These are phyloP conservation scores for Drosophila ezoana DNA, from an alignment of 2,888 invertebrate species.

Conservation along the genomic window DNA sequence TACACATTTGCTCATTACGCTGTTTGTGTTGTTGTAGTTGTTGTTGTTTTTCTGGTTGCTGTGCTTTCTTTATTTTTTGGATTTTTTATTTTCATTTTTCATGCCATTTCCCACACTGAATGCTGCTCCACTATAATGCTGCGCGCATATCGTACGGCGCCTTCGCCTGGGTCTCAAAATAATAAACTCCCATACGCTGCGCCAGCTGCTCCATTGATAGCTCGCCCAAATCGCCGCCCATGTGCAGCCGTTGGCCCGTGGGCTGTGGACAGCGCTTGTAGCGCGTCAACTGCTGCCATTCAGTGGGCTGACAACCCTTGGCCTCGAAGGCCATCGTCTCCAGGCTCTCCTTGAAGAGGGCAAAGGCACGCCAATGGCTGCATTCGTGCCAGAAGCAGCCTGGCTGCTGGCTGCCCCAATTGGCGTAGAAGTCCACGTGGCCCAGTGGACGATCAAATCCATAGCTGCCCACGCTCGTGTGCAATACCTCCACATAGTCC, in stretches of 20 bases:
- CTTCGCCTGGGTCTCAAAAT: conserved; percentile 72
- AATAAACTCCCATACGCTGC: conserved; percentile 75
- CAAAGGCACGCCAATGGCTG: conserved; percentile 82
- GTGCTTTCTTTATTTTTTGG: neutral
- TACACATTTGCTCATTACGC: conserved; percentile 73
- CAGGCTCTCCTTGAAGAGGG: conserved; percentile 75
- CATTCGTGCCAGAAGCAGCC: conserved; percentile 86
- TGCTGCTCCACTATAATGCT: conserved; percentile 10
- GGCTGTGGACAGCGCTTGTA: conserved; percentile 64
- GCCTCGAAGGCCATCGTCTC: conserved; percentile 51
- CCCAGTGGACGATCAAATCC: conserved; percentile 85
- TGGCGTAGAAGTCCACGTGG: conserved; percentile 87
- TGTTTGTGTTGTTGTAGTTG: conserved; percentile 26
- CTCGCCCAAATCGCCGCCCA: conserved; percentile 75
- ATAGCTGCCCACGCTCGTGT: conserved; percentile 87
- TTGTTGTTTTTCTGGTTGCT: conserved; percentile 11
- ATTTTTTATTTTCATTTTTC: conserved; percentile 1
- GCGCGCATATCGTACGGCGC: conserved; percentile 63
- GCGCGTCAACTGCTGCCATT: conserved; percentile 75
- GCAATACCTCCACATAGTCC: conserved; percentile 90
- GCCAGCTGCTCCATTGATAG: conserved; percentile 53
- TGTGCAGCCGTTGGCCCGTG: conserved; percentile 46
- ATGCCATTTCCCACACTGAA: conserved; percentile 12
- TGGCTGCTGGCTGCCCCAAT: conserved; percentile 87
- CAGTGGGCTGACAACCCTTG: conserved; percentile 64